phyloP scores from a whole-genome alignment of 2,888 invertebrate species.

The Cephus pulcher region DNA sequence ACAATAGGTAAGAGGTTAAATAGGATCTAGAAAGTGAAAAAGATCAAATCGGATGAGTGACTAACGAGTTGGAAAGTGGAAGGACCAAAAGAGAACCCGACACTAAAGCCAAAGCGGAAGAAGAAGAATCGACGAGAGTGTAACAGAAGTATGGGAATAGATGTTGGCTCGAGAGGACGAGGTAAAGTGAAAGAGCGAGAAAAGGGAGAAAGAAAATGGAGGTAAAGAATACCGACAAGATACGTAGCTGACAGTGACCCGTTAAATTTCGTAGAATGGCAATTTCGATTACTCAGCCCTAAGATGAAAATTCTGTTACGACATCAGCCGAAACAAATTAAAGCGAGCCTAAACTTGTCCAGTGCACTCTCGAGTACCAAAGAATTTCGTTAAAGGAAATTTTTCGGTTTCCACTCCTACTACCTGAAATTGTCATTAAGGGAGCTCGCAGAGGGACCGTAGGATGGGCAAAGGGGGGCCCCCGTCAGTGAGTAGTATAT shows the following conservation, averaged over 20 bases:
- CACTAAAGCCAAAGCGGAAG: not conserved
- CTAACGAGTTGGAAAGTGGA: not conserved
- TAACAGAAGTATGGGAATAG: not conserved
- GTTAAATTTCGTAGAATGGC: constrained; percentile 1
- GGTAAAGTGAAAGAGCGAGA: not conserved
- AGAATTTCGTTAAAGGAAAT: constrained; percentile 29
- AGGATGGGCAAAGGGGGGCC: constrained; percentile 7
- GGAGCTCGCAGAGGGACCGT: constrained; percentile 17
- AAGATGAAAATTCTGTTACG: constrained; percentile 39
- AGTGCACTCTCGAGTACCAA: constrained; percentile 28
- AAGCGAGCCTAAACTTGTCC: constrained; percentile 34
- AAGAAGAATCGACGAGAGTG: not conserved
- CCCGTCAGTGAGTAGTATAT: constrained; percentile 18
- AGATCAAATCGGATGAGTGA: not conserved
- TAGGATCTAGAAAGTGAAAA: not conserved
- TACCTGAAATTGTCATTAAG: constrained; percentile 51
- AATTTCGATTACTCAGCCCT: constrained; percentile 9
- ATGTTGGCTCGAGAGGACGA: not conserved
- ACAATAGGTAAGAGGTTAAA: not conserved
- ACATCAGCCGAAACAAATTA: constrained; percentile 34
- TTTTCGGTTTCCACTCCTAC: constrained; percentile 43
- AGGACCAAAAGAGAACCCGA: not conserved
- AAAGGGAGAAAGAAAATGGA: not conserved
- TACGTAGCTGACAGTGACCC: not conserved
- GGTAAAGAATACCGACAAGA: not conserved